These are phyloP conservation scores for Hesperophylax magnus DNA, from an alignment of 1,140 invertebrate species.

Conservation along the genomic window DNA sequence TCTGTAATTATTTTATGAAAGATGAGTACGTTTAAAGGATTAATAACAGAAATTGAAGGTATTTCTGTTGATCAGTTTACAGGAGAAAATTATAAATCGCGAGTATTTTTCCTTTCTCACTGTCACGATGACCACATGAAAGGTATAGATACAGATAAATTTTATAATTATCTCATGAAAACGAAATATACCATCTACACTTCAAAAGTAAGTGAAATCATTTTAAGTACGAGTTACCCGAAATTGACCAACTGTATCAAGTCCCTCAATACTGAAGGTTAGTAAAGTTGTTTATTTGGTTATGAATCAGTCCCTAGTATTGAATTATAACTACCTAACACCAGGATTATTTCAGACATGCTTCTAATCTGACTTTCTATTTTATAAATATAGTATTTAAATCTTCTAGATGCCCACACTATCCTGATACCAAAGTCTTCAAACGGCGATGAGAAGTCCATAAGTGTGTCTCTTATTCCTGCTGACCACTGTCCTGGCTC, in stretches of 20 bases:
- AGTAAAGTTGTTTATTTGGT: background rate
- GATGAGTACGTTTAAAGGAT: slow-evolving; percentile 75
- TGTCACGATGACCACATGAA: slow-evolving; percentile 78
- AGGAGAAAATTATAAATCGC: slow-evolving; percentile 66
- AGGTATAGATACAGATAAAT: slow-evolving; percentile 66
- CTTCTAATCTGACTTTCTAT: background rate
- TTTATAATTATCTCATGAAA: slow-evolving; percentile 23
- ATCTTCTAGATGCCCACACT: slow-evolving; percentile 61
- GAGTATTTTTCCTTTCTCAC: slow-evolving; percentile 78
- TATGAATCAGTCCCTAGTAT: too few relatives aligned
- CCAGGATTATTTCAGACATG: too few relatives aligned
- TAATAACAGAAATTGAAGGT: slow-evolving; percentile 74
- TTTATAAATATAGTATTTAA: slow-evolving; percentile 13
- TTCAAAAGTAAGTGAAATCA: slow-evolving; percentile 64
- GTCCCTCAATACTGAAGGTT: slow-evolving; percentile 47
- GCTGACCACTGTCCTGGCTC: slow-evolving; percentile 83
- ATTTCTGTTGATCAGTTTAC: slow-evolving; percentile 77
- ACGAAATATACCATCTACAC: slow-evolving; percentile 65
- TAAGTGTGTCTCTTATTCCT: slow-evolving; percentile 74
- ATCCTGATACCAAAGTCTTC: slow-evolving; percentile 37
- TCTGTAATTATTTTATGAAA: too few relatives aligned
- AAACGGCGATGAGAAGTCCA: slow-evolving; percentile 56
- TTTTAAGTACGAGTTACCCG: slow-evolving; percentile 61
- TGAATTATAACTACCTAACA: too few relatives aligned
- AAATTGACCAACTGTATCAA: slow-evolving; percentile 39